A percentile compares a stretch with the other conserved stretches of the same genome.
These are phyloP conservation scores for Helarctos malayanus DNA, from an alignment of 2,797 vertebrate genomes.

Conservation along the genomic window DNA sequence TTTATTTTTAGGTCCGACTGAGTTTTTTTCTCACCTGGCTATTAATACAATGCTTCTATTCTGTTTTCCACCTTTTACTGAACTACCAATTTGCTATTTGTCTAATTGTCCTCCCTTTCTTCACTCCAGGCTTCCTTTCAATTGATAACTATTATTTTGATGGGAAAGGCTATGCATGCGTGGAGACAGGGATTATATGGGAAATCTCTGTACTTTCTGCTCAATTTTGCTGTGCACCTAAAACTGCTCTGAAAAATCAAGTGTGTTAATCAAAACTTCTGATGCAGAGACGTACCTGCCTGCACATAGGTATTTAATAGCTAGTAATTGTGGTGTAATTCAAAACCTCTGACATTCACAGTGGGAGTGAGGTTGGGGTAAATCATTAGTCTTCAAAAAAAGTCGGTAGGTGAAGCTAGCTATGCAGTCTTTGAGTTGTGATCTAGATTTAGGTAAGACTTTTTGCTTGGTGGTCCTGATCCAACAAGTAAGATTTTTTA, in stretches of 20 bases:
- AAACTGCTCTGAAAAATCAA: conserved; percentile 5
- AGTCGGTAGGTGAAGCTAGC: neutral
- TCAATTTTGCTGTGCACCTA: conserved; percentile 3
- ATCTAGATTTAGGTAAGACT: conserved; percentile 23
- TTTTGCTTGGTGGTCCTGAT: neutral
- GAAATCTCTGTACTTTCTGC: neutral
- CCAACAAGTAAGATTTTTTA: conserved; percentile 1
- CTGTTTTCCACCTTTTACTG: neutral
- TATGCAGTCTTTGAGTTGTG: neutral
- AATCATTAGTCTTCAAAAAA: conserved; percentile 15
- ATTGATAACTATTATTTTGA: conserved; percentile 50
- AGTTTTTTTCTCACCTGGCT: conserved; percentile 45
- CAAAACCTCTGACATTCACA: conserved; percentile 20
- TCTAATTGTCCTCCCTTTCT: conserved; percentile 25
- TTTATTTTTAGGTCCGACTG: conserved; percentile 40
- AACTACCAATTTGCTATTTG: conserved; percentile 32
- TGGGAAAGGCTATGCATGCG: neutral
- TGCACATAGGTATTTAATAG: conserved; percentile 35
- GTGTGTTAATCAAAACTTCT: neutral
- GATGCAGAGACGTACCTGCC: neutral
- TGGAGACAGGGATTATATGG: neutral
- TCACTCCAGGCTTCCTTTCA: conserved; percentile 24
- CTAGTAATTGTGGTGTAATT: conserved; percentile 7
- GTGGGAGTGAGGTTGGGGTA: neutral
- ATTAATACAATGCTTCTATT: neutral